Evolutionary conservation across 2,113 vertebrate species (phyloP).

Genomic region (Lutjanus erythropterus): DNA sequence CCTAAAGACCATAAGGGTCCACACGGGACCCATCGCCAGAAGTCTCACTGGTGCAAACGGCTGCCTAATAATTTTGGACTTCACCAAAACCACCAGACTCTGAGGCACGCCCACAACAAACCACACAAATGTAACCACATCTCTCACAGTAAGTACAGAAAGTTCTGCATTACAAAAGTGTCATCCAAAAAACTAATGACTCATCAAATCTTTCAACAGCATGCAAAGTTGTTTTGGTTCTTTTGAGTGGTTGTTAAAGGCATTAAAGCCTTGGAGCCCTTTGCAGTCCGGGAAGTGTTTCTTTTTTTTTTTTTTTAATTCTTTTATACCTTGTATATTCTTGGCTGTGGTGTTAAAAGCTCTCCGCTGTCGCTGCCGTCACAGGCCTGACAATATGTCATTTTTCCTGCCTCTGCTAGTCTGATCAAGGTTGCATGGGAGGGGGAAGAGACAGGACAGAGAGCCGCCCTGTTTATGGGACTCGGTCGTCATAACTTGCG

Average conservation of each 20-base stretch:
- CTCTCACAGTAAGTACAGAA: constrained; percentile 80
- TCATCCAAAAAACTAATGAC: constrained; percentile 14
- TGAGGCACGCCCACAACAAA: constrained; percentile 61
- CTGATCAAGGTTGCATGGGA: constrained; percentile 50
- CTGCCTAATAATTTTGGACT: constrained; percentile 45
- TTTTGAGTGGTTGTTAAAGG: constrained; percentile 27
- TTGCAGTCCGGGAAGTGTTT: background rate
- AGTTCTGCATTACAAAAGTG: background rate
- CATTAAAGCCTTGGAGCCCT: constrained; percentile 19
- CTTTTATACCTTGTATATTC: constrained; percentile 39
- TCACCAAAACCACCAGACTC: constrained; percentile 39
- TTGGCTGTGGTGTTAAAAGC: constrained; percentile 61
- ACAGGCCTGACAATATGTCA: constrained; percentile 42
- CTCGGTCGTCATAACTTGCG: constrained; percentile 13
- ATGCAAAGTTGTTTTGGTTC: constrained; percentile 26
- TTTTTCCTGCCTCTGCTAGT: constrained; percentile 46
- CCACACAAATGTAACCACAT: constrained; percentile 70
- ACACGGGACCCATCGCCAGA: constrained; percentile 33
- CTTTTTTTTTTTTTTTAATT: constrained; percentile 25
- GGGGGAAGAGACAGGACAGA: constrained; percentile 21
- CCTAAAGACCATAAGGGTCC: constrained; percentile 68
- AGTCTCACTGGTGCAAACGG: constrained; percentile 69
- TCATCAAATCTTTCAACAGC: constrained; percentile 13
- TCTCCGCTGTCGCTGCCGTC: constrained; percentile 41
- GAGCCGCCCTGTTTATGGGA: constrained; percentile 20